Evolutionary conservation across 30 jellyfish, hydroid and myxozoan species (phyloP), one percentile per base, ranked within the genome.

Genomic region (Hydractinia echinata): DNA sequence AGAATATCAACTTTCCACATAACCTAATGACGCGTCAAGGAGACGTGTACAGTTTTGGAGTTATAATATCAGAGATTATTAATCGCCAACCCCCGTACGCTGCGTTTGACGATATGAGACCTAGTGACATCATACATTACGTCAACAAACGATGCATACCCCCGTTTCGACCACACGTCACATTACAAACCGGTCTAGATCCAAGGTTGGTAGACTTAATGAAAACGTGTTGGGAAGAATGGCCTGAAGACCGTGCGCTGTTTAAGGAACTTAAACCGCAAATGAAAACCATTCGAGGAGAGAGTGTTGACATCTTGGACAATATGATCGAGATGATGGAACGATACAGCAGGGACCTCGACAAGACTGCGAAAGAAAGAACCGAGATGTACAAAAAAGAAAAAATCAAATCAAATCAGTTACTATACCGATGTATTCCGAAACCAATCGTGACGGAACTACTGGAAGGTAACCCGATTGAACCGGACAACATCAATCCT

Each of bases 311-410:
- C 51, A 80, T 80, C 9, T 52, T 80, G 11, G 91, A 72, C 64
- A 83, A 83, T 81, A 83, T 73, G 85, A 83, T 83, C 16, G 79
- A 55, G 50, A 83, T 83, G 91, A 83, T 83, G 91, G 91, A 83
- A 55, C 67, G 69, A 10, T 83, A 83, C 62, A 10, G 85, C 19
- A 39, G 76, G 13, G 85, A 74, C 58, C 81, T 83, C 9, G 81
- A 83, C 9, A 83, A 83, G 61, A 61, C 91, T 10, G 91, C 62
- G 52, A 83, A 61, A 72, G 91, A 83, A 49, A 20, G 91, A 53
- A 58, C 91, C 13, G 91, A 83, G 7, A 74, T 83, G 91, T 73
- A 19, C 39, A 49, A 14, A 39, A 83, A 83, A 58, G 91, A 83
- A 73, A 73, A 74, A 53, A 54, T 52, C 49, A 83, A 83, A 72